Evolutionary conservation across 1,140 invertebrate species (phyloP), one percentile per base, ranked within the genome.

Genomic region (Drosophila prosaltans): DNA sequence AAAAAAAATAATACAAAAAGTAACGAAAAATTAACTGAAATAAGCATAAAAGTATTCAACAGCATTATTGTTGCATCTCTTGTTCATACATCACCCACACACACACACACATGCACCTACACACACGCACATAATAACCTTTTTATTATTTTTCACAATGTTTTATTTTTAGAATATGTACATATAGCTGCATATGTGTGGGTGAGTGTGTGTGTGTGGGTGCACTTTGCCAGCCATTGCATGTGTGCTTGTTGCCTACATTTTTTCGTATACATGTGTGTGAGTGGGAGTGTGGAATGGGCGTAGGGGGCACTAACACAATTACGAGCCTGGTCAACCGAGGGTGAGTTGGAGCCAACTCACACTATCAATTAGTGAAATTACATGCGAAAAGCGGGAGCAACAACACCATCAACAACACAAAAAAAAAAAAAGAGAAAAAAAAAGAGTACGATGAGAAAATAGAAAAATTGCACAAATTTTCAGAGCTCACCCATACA

Each of bases 341-440:
- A 9, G 39, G 26, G 59, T 40, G 51, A 39, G 64, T 39, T 40
- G 68, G 21, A 69, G 59, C 59, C 51, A 16, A 74, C 83, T 82
- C 84, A 89, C 84, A 89, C 84, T 89, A 89, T 89, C 84, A 89
- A 89, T 89, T 89, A 89, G 84, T 84, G 65, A 89, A 77, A 89
- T 89, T 84, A 89, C 84, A 89, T 72, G 84, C 78, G 69, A 84
- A 89, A 78, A 88, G 83, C 83, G 76, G 80, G 83, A 72, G 80
- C 69, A 86, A 86, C 88, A 80, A 80, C 67, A 58, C n/a, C 64
- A 36, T 36, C 39, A 65, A 57, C 69, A 61, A 26, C 5, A 45
- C 16, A 36, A 57, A 63, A 68, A 11, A 63, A 68, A 11, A 62
- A 40, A 41, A 11, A 69, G 26, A 26, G 36, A 11, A 57, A 32